Evolutionary conservation across 2,888 invertebrate genomes (phyloP).

Genomic region (Chromoteleia sp.): DNA sequence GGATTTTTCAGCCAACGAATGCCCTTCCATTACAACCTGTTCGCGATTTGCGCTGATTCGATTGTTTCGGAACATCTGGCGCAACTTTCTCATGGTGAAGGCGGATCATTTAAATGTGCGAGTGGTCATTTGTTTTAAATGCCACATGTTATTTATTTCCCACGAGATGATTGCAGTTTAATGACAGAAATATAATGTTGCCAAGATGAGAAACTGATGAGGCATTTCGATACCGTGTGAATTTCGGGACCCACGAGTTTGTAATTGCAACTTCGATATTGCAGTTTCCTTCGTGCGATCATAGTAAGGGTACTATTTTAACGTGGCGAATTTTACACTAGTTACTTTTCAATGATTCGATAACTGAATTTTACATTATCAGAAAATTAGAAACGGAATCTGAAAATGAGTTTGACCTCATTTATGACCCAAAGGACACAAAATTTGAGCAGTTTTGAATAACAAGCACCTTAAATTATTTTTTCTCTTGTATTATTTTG

Average conservation of each 20-base stretch:
- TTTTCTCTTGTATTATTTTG: too few relatives aligned
- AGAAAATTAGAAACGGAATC: background rate
- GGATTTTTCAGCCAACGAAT: constrained; percentile 76
- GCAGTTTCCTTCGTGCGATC: constrained; percentile 2
- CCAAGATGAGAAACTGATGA: constrained; percentile 54
- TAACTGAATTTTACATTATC: background rate
- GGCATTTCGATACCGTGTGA: constrained; percentile 46
- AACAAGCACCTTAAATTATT: too few relatives aligned
- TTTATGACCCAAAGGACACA: too few relatives aligned
- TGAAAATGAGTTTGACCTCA: too few relatives aligned
- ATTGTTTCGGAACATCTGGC: constrained; percentile 79
- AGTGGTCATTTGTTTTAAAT: constrained; percentile 75
- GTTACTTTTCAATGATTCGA: background rate
- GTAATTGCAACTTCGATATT: constrained; percentile 11
- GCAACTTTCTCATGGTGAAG: constrained; percentile 81
- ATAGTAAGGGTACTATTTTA: background rate
- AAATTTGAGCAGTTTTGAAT: too few relatives aligned
- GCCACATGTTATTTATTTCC: constrained; percentile 82
- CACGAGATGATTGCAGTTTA: constrained; percentile 76
- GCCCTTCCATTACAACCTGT: constrained; percentile 79
- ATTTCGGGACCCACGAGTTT: constrained; percentile 21
- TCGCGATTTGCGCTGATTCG: constrained; percentile 76
- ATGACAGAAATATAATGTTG: constrained; percentile 31
- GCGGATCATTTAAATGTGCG: constrained; percentile 76
- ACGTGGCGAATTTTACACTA: background rate